Base-by-base conservation (phyloP, 2,888 invertebrate genomes). In the Epistrophe grossulariae region DNA sequence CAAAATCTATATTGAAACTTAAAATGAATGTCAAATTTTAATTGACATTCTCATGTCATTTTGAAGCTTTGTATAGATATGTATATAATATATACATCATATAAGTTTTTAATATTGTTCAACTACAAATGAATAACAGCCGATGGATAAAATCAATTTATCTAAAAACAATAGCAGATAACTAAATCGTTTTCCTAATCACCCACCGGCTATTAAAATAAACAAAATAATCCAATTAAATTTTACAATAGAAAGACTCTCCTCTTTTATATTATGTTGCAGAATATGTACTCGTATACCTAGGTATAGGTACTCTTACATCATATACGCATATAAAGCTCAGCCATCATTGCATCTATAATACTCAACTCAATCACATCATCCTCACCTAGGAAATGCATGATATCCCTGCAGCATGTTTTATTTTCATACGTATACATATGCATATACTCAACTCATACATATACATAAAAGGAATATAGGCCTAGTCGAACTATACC, bases 221-320 rank as follows among this genome's bases (percentile, higher is more conserved):
- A 70, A 74, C 57, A 76, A 84, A 71, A 79, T 79, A 84, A 84
- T 84, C 84, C 79, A 84, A 84, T 84, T 76, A 79, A 79, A 79
- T 79, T 45, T 66, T 74, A 79, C 84, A 84, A 84, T 79, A 17
- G 50, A n/a, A 77, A 59, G 31, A 48, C n/a, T 48, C 11, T 43
- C 9, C 57, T 31, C 55, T 64, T 62, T 50, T 35, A 43, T 62
- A 43, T 73, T n/a, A 40, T 48, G 45, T 45, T 57, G 19, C 17
- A 48, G 3, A 13, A 17, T 40, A 17, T 8, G 38, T 19, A 17
- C 9, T 1, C 9, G 13, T 13, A 31, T 35, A 35, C 35, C 0
- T 35, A 35, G 8, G 2, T 35, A 17, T 40, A 17, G 17, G 15
- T 13, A 38, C 13, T 19, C 3, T 38, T 31, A n/a, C n/a, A 59